Base-by-base conservation (phyloP, 2,113 vertebrate species). In the Scytalopus superciliaris region DNA sequence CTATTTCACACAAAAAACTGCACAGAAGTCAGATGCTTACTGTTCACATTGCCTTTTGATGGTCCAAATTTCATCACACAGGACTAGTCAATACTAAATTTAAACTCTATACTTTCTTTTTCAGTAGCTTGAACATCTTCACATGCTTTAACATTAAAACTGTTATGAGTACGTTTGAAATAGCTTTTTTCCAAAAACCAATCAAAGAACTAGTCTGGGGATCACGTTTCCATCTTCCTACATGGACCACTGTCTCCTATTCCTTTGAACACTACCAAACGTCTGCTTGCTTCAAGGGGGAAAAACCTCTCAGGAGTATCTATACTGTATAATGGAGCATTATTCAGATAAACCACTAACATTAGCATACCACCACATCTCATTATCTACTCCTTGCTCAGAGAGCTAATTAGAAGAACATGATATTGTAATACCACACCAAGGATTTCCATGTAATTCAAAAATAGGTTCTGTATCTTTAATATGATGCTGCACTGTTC, bases 161-260 rank as follows among this genome's bases (percentile, higher is more conserved):
- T 31, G 3, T 31, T 69, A 1, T 1, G 1, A 68, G 23, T 28
- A 56, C 1, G 35, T 44, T 59, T 52, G 49, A 53, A 94, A 64
- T 7, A 24, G 2, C 7, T 17, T 35, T 64, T 22, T 59, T 28
- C 37, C 22, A 45, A 68, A 76, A 57, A 40, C 9, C 25, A 63
- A 10, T 15, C 23, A 82, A 63, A 93, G 52, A 82, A 69, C 6
- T 42, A 49, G 49, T 56, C 8, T 19, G 12, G 12, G 10, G 12
- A 69, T 56, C 14, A 11, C 3, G 18, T 28, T 77, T 76, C n/a
- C 9, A 23, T 42, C 53, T 45, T 80, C 31, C n/a, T 80, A 69
- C 40, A 24, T 1, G 11, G 37, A 77, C 31, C 28, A 73, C 17
- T 0, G 0, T 47, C 57, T 77, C 33, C 18, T 76, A 28, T 45